These are phyloP conservation scores for Gymnocephalus cernua DNA, from an alignment of 2,113 vertebrate species.

Conservation along the genomic window DNA sequence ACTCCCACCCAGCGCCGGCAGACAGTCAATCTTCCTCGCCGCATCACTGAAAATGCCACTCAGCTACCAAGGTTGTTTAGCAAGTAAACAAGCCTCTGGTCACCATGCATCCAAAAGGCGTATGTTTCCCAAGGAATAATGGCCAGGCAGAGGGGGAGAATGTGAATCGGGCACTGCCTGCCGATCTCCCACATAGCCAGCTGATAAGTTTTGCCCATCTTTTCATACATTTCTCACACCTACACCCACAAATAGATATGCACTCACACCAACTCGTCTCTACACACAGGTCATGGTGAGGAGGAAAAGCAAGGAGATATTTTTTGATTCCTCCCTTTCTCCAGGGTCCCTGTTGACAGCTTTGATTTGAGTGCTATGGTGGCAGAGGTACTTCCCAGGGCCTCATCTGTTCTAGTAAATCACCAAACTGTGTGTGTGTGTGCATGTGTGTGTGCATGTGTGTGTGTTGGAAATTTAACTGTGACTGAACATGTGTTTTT, in stretches of 20 bases:
- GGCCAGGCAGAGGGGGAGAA: conserved; percentile 61
- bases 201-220: conserved; percentile 65
- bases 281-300: conserved; percentile 67
- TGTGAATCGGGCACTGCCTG: conserved; percentile 54
- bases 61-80: conserved; percentile 75
- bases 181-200: conserved; percentile 54
- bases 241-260: conserved; percentile 20
- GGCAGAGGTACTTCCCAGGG: conserved; percentile 73
- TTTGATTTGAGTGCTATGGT: conserved; percentile 79
- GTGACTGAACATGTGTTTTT: conserved; percentile 42
- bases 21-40: conserved; percentile 76
- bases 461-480: conserved; percentile 37
- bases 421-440: conserved; percentile 40
- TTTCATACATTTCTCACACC: conserved; percentile 49
- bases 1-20: conserved; percentile 58
- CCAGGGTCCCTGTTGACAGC: conserved; percentile 78
- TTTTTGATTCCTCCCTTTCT: conserved; percentile 77
- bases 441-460: not conserved
- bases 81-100: conserved; percentile 79
- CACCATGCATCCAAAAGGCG: conserved; percentile 59
- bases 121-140: conserved; percentile 73
- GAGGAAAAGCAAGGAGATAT: conserved; percentile 67
- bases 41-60: conserved; percentile 71
- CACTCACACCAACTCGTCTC: conserved; percentile 41
- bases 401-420: conserved; percentile 77